These are phyloP conservation scores for Aculops lycopersici DNA, from an alignment of 1,140 invertebrate species.

Conservation along the genomic window DNA sequence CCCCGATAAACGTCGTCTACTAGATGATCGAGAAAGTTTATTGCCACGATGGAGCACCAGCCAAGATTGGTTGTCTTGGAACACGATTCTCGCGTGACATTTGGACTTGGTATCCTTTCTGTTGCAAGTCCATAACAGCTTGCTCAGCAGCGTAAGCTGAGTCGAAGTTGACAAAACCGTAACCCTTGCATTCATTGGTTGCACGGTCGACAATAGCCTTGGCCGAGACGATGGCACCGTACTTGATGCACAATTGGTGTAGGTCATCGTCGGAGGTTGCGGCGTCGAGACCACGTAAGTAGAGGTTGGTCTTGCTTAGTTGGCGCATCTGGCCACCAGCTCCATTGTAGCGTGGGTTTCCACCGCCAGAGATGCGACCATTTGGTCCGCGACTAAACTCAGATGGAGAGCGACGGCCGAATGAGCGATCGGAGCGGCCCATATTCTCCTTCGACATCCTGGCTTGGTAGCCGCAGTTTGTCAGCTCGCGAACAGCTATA, in stretches of 20 bases:
- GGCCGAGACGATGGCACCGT: slow-evolving; percentile 86
- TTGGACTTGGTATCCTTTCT: not conserved
- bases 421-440: not conserved
- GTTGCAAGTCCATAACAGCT: not conserved
- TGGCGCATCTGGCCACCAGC: slow-evolving; percentile 17
- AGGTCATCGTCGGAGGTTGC: slow-evolving; percentile 89
- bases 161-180: not conserved
- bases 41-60: not conserved
- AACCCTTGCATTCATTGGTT: slow-evolving; percentile 97
- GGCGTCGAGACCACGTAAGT: slow-evolving; percentile 74
- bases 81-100: not conserved
- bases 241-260: slow-evolving; percentile 71
- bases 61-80: not conserved
- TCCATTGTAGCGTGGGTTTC: not conserved
- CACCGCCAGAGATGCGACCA: no score
- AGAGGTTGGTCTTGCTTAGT: slow-evolving; percentile 85
- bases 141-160: not conserved
- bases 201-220: slow-evolving; percentile 97
- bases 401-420: not conserved
- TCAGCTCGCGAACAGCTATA: not conserved
- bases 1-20: no score
- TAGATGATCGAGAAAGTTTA: no score
- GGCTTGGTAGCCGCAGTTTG: not conserved
- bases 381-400: not conserved
- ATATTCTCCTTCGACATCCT: not conserved